Percentiles rank a stretch among this genome's conserved stretches.
Conservation (phyloP, 2,113 vertebrate species). For the Tragelaphus strepsiceros region DNA sequence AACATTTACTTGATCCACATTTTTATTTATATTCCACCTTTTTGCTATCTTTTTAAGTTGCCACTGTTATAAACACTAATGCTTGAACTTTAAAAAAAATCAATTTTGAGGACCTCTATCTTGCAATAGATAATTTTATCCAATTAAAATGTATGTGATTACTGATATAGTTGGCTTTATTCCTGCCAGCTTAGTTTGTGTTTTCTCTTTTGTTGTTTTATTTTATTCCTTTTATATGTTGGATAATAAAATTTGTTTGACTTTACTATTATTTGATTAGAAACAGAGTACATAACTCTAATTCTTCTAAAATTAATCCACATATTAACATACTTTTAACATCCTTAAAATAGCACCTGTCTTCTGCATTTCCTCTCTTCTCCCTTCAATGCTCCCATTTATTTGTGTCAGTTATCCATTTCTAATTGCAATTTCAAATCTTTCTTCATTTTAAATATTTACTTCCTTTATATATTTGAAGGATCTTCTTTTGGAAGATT, state of each 20-base stretch:
- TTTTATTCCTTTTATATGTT: neutral
- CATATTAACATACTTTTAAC: neutral
- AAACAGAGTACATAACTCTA: neutral
- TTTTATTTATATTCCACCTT: neutral
- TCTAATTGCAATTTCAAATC: neutral
- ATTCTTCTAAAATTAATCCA: neutral
- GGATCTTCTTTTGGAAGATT: neutral
- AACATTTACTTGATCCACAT: neutral
- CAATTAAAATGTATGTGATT: neutral
- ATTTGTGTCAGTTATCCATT: neutral
- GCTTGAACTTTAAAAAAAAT: neutral
- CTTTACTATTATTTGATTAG: neutral
- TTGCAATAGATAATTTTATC: neutral
- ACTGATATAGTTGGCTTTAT: neutral
- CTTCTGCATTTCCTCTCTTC: neutral
- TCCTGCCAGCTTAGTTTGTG: neutral
- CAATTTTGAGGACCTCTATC: neutral
- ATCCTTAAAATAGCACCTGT: neutral
- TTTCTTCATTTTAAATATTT: neutral
- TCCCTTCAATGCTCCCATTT: neutral
- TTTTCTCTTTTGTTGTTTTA: neutral
- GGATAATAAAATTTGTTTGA: neutral
- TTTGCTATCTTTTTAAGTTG: neutral
- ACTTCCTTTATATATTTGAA: neutral
- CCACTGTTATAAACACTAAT: neutral